These are phyloP conservation scores for Buathra laborator DNA, from an alignment of 2,888 invertebrate species.

Conservation along the genomic window DNA sequence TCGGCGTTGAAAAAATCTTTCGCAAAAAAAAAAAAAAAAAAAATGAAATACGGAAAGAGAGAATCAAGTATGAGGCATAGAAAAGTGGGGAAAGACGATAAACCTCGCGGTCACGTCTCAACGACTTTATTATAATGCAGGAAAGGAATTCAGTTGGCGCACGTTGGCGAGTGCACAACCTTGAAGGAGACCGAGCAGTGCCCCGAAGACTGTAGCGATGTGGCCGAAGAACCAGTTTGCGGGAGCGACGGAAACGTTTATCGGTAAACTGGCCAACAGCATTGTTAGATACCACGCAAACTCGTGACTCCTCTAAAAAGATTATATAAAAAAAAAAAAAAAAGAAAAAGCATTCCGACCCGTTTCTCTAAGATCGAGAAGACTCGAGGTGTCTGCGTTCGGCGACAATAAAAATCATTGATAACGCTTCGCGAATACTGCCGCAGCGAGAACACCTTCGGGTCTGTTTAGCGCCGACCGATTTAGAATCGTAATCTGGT, in stretches of 20 bases:
- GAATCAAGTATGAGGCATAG: neutral
- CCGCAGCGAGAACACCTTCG: neutral
- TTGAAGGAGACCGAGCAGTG: slow-evolving; percentile 89
- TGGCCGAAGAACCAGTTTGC: slow-evolving; percentile 91
- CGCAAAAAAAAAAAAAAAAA: neutral
- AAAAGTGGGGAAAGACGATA: neutral
- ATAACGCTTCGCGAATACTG: slow-evolving; percentile 30
- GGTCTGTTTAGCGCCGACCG: slow-evolving; percentile 13
- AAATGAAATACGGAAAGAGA: neutral
- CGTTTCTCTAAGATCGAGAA: slow-evolving; percentile 11
- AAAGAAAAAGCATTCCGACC: neutral
- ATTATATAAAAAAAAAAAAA: slow-evolving; percentile 13
- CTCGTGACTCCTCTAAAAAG: slow-evolving; percentile 22
- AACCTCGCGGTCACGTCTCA: slow-evolving; percentile 30
- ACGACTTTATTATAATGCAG: slow-evolving; percentile 85
- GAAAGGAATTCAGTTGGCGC: slow-evolving; percentile 94
- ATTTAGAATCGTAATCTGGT: slow-evolving; percentile 36
- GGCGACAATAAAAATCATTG: slow-evolving; percentile 42
- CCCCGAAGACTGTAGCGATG: slow-evolving; percentile 87
- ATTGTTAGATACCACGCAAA: slow-evolving; percentile 55
- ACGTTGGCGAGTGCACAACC: slow-evolving; percentile 94
- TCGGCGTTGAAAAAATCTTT: slow-evolving; percentile 10
- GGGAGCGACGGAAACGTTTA: slow-evolving; percentile 96
- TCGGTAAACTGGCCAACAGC: slow-evolving; percentile 86
- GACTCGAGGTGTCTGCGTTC: neutral